A percentile compares a stretch with the other conserved stretches of the same genome.
Conservation (phyloP, 2,113 vertebrate genomes). For the Etheostoma cragini region DNA sequence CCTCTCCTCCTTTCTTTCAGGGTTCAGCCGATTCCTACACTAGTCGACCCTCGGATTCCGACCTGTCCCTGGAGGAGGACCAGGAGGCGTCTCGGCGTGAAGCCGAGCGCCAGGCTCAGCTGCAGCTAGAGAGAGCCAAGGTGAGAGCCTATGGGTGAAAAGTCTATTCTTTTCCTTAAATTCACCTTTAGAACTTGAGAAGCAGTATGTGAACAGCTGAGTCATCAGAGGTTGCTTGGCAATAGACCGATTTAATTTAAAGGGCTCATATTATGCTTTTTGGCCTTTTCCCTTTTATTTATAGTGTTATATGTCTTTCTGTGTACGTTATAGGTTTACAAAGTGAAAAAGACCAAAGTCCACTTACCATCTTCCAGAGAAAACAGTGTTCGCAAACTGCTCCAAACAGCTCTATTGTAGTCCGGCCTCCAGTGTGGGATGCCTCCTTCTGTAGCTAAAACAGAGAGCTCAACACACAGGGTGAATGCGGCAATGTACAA, state of each 20-base stretch:
- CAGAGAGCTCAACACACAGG: no score
- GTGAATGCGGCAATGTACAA: no score
- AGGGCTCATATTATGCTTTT: no score
- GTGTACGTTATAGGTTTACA: no score
- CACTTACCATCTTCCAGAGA: no score
- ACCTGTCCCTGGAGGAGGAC: conserved; percentile 97
- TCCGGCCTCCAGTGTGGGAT: no score
- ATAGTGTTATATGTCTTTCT: no score
- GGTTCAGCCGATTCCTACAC: conserved; percentile 98
- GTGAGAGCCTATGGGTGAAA: conserved; percentile 56
- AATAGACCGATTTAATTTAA: not conserved
- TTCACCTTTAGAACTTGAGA: not conserved
- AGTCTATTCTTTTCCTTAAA: conserved; percentile 13
- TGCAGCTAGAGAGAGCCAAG: conserved; percentile 98
- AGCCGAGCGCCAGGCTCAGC: conserved; percentile 95
- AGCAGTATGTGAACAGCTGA: not conserved
- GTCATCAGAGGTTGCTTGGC: not conserved
- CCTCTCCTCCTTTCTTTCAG: conserved; percentile 71
- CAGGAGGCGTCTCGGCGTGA: conserved; percentile 95
- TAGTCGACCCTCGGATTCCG: conserved; percentile 96
- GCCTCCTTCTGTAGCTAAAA: no score
- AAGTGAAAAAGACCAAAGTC: no score
- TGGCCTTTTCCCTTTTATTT: no score
- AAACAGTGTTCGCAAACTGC: no score
- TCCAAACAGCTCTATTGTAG: no score